Conservation (phyloP, 2,113 vertebrate genomes). For the Saimiri boliviensis region DNA sequence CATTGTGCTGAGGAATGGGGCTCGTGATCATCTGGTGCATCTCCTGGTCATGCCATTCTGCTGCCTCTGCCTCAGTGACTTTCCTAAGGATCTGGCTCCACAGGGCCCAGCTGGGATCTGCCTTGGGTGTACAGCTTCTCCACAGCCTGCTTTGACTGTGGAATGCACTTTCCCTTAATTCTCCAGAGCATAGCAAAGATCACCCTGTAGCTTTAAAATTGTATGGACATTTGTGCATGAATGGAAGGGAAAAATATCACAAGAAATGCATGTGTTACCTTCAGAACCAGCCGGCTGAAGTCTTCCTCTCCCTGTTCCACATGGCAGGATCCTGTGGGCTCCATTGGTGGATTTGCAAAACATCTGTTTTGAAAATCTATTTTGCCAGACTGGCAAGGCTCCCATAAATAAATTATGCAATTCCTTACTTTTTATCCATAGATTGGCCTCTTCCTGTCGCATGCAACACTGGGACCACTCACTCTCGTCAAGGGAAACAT, state of each 20-base stretch:
- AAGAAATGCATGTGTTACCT: fast-evolving
- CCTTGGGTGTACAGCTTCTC: fast-evolving
- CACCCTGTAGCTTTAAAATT: too few species aligned
- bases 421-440: too few species aligned
- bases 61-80: background rate
- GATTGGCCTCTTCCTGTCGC: background rate
- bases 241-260: background rate
- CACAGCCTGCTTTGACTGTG: fast-evolving
- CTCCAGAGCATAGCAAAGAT: background rate
- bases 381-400: too few species aligned
- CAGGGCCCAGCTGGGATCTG: background rate
- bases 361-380: too few species aligned
- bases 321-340: background rate
- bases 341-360: background rate
- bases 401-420: background rate
- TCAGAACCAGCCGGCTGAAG: background rate
- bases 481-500: fast-evolving
- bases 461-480: fast-evolving
- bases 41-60: background rate
- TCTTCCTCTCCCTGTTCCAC: too few species aligned
- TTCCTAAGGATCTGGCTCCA: fast-evolving
- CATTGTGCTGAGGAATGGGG: background rate
- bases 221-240: background rate
- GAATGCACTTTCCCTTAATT: background rate
- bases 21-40: fast-evolving